These are phyloP conservation scores for Plecturocebus donacophilus DNA, from an alignment of 2,113 vertebrate species.

Conservation along the genomic window DNA sequence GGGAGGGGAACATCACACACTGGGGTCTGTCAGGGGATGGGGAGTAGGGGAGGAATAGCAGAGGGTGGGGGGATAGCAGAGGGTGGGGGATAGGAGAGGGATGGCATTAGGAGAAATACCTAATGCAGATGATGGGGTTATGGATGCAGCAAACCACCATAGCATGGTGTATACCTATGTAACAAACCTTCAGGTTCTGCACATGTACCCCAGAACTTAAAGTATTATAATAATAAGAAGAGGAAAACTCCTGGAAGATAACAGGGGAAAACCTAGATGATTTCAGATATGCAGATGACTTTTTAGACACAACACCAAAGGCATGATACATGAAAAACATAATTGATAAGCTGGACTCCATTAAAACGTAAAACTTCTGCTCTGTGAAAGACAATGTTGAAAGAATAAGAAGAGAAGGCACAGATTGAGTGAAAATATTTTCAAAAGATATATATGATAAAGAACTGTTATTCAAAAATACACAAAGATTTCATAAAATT, in stretches of 20 bases:
- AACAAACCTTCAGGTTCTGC: too few species aligned
- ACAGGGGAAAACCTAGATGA: neutral
- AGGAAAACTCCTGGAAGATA: neutral
- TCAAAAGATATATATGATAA: neutral
- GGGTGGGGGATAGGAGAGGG: too few species aligned
- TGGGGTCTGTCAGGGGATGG: too few species aligned
- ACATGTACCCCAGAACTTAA: too few species aligned
- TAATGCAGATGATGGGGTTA: too few species aligned
- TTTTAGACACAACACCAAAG: neutral
- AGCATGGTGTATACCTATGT: too few species aligned
- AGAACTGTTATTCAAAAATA: neutral
- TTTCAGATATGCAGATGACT: neutral
- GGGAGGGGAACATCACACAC: too few species aligned
- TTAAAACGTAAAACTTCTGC: neutral
- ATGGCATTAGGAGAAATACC: too few species aligned
- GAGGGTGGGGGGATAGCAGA: too few species aligned
- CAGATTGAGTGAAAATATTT: neutral
- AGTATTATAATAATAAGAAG: too few species aligned
- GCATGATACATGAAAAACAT: neutral
- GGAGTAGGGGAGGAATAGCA: too few species aligned
- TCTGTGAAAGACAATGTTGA: neutral
- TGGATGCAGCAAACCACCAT: too few species aligned
- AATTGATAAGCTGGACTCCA: neutral
- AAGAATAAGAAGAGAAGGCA: neutral
- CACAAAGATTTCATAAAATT: neutral